Evolutionary conservation across 2,888 invertebrate genomes (phyloP).

Genomic region (Drosophila paramelanica): DNA sequence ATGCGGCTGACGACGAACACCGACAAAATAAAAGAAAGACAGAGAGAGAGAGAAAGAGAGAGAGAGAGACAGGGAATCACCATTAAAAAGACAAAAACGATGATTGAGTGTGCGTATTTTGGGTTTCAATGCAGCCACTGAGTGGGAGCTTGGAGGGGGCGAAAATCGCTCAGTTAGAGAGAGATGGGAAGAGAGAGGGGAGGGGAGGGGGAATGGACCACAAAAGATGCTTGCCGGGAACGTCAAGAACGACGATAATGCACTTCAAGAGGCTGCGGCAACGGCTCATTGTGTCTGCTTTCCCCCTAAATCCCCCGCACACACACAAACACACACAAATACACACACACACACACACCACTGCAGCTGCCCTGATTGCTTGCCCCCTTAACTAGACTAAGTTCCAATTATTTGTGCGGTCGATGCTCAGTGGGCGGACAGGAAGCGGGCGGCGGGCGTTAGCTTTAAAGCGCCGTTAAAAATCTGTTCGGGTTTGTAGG

Average conservation of each 20-base stretch:
- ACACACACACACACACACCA: background rate
- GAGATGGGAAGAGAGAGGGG: background rate
- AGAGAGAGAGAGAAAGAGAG: background rate
- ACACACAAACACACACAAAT: background rate
- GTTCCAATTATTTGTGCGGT: slow-evolving; percentile 79
- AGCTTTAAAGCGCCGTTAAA: slow-evolving; percentile 50
- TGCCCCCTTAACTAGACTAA: slow-evolving; percentile 66
- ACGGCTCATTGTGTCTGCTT: slow-evolving; percentile 73
- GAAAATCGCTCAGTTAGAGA: slow-evolving; percentile 16
- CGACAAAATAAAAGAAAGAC: slow-evolving; percentile 25
- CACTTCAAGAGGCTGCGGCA: slow-evolving; percentile 74
- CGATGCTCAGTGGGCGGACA: slow-evolving; percentile 66
- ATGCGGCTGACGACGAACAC: slow-evolving; percentile 61
- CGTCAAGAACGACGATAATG: slow-evolving; percentile 76
- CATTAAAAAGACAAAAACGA: slow-evolving; percentile 80
- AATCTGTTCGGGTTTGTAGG: slow-evolving; percentile 21
- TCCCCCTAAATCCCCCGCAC: slow-evolving; percentile 6
- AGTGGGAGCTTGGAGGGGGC: background rate
- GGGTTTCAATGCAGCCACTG: slow-evolving; percentile 69
- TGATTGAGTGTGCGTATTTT: slow-evolving; percentile 79
- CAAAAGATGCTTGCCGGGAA: slow-evolving; percentile 64
- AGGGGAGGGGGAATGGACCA: slow-evolving; percentile 48
- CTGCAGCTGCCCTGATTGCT: slow-evolving; percentile 29
- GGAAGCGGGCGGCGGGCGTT: slow-evolving; percentile 13
- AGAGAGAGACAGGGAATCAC: slow-evolving; percentile 41